Evolutionary conservation across 2,888 invertebrate genomes (phyloP).

Genomic region (Orgyia antiqua): DNA sequence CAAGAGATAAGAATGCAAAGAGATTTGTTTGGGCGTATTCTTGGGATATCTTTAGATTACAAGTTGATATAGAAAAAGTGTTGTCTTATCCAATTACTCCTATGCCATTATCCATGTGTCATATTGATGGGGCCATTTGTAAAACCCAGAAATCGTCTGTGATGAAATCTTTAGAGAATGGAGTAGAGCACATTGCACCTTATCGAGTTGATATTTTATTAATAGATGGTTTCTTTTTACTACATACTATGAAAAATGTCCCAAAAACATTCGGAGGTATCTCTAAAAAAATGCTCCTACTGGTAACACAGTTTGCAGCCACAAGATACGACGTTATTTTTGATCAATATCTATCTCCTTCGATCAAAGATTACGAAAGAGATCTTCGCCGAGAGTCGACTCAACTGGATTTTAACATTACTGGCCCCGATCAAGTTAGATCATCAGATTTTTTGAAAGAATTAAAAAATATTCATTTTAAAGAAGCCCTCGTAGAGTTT

Average conservation of each 20-base stretch:
- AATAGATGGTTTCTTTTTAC: conserved; percentile 27
- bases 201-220: conserved; percentile 9
- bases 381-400: conserved; percentile 5
- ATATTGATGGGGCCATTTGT: conserved; percentile 24
- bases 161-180: conserved; percentile 18
- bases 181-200: conserved; percentile 7
- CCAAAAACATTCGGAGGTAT: conserved; percentile 11
- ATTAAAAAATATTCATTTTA: conserved; percentile 2
- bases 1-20: conserved; percentile 1
- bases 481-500: conserved; percentile 1
- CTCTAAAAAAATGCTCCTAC: conserved; percentile 10
- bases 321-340: conserved; percentile 3
- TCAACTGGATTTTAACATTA: conserved; percentile 5
- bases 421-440: conserved; percentile 6
- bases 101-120: conserved; percentile 19
- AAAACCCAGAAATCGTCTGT: conserved; percentile 30
- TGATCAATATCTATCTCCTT: conserved; percentile 4
- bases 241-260: conserved; percentile 18
- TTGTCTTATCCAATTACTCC: conserved; percentile 7
- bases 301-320: conserved; percentile 2
- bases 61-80: conserved; percentile 7
- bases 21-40: conserved; percentile 5
- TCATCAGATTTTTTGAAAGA: conserved; percentile 6
- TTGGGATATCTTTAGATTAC: conserved; percentile 1
- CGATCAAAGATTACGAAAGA: conserved; percentile 9